phyloP scores from a whole-genome alignment of 2,113 vertebrate species.

The Malurus alboscapulatus region DNA sequence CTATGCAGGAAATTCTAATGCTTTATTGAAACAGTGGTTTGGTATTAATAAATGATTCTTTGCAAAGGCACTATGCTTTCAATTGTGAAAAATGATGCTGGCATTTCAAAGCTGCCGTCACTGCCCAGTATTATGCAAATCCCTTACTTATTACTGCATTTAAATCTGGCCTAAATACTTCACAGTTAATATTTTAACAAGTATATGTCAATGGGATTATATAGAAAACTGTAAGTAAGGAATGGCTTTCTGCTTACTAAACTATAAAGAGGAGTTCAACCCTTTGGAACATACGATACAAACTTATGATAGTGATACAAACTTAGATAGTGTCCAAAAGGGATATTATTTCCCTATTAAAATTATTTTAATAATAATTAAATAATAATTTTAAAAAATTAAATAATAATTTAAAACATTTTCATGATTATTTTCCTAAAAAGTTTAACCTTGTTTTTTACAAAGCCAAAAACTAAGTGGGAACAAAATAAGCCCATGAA shows the following conservation, averaged over 20 bases:
- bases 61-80: slow-evolving; percentile 54
- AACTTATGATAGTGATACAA: too few relatives aligned
- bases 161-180: slow-evolving; percentile 65
- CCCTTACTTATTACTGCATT: slow-evolving; percentile 57
- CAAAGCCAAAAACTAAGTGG: background rate
- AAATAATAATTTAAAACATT: background rate
- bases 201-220: slow-evolving; percentile 59
- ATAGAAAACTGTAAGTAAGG: background rate
- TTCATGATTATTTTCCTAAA: background rate
- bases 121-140: slow-evolving; percentile 67
- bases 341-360: background rate
- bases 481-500: background rate
- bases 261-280: background rate
- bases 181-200: slow-evolving; percentile 64
- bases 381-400: too few relatives aligned
- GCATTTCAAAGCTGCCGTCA: slow-evolving; percentile 67
- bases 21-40: slow-evolving; percentile 74
- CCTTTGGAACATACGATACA: background rate
- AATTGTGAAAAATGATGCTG: slow-evolving; percentile 64
- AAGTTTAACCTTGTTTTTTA: background rate
- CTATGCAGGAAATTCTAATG: slow-evolving; percentile 81
- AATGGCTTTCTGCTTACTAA: background rate
- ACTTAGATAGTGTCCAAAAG: background rate
- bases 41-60: slow-evolving; percentile 70
- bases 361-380: background rate